Evolutionary conservation across 2,113 vertebrate species (phyloP).

Genomic region (Rhadina sibilatrix): DNA sequence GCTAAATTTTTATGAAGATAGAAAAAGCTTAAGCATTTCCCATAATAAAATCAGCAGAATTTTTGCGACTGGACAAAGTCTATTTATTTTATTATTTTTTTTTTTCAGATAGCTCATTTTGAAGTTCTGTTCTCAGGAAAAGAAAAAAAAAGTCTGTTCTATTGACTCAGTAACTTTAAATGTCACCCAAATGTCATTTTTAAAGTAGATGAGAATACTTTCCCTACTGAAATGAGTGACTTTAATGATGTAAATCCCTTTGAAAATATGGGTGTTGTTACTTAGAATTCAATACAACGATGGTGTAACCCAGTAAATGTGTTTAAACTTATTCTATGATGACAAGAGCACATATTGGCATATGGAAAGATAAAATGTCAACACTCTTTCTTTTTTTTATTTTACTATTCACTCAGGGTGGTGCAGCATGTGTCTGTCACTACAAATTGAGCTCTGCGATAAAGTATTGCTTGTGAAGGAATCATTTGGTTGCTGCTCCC

Average conservation of each 20-base stretch:
- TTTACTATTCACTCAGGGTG: neutral
- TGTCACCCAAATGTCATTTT: neutral
- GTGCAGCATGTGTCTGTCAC: neutral
- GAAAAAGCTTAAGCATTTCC: neutral
- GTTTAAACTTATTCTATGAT: neutral
- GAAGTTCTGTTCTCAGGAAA: neutral
- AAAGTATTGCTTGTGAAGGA: neutral
- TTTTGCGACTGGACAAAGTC: neutral
- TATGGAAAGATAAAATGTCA: neutral
- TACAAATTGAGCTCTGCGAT: neutral
- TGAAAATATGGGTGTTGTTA: neutral
- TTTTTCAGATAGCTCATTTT: neutral
- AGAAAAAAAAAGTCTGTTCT: neutral
- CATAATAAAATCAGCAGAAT: neutral
- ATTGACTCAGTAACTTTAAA: neutral
- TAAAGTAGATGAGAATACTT: neutral
- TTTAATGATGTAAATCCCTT: neutral
- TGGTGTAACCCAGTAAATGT: neutral
- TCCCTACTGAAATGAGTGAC: neutral
- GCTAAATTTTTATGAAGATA: neutral
- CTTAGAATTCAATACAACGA: neutral
- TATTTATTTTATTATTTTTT: neutral
- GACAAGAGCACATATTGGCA: neutral
- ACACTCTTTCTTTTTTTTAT: neutral
- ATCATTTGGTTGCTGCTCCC: neutral